Evolutionary conservation across 2,888 invertebrate species (phyloP), one percentile per base, ranked within the genome.

Genomic region (Tenodera sinensis): DNA sequence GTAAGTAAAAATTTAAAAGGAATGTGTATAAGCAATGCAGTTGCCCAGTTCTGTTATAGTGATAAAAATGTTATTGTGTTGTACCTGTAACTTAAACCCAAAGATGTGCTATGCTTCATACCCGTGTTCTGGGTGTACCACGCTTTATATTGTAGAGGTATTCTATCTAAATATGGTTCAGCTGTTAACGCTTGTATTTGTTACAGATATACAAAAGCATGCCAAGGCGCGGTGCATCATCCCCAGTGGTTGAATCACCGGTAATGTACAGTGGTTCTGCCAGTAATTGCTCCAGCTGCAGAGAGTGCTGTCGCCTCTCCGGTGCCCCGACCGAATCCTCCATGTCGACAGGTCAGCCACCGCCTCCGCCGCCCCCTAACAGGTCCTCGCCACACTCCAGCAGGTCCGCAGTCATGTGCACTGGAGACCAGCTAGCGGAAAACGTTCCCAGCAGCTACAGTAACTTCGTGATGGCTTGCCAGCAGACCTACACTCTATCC

Each of bases 391-490:
- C 54, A 54, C 54, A 54, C 54, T 54, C 54, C 14, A 54, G 54
- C 54, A 54, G 15, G 54, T 54, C 54, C 54, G 54, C 54, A 54
- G 54, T 54, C 14, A 54, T 54, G 54, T 71, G 54, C 54, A 71
- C 20, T 6, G 54, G 54, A 15, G 54, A 71, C 54, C 54, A 71
- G 20, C 20, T 71, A 20, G 54, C 54, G 54, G 54, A 71, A 71
- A 71, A 25, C 54, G 54, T 71, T 83, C 89, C 90, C 88, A 89
- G 89, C 47, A 90, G 89, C 83, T 84, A 89, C 81, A 89, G 89
- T 83, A 90, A 89, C 85, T 90, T 90, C 82, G 90, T 87, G 87
- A 88, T 89, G 89, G 88, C 89, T 87, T 89, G 88, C n/a, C 54
- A 71, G 20, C 89, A 88, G 34, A 85, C 83, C 30, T 89, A 89